Conservation (phyloP, 2,797 vertebrate species). For the Dromococcyx pavoninus region DNA sequence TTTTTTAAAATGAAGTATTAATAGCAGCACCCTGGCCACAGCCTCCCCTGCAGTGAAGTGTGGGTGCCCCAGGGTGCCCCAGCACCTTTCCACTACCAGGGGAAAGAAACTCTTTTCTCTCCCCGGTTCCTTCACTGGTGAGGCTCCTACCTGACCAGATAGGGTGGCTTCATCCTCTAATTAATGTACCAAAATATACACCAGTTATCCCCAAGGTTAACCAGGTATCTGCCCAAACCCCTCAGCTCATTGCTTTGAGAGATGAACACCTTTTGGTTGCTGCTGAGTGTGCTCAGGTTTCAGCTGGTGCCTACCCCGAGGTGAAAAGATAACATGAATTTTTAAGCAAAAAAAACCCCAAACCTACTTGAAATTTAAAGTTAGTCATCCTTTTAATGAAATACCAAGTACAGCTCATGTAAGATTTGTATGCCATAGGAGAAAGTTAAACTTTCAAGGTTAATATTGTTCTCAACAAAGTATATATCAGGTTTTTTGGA, state of each 20-base stretch:
- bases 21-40: fast-evolving
- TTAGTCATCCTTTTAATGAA: not conserved
- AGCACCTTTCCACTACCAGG: not conserved
- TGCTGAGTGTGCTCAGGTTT: not conserved
- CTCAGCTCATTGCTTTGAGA: not conserved
- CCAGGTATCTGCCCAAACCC: not conserved
- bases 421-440: not conserved
- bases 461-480: not conserved
- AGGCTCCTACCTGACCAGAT: not conserved
- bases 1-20: not conserved
- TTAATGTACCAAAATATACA: not conserved
- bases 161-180: not conserved
- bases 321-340: not conserved
- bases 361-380: not conserved
- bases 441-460: conserved; percentile 19
- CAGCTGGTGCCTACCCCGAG: fast-evolving
- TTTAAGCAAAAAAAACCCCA: not conserved
- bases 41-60: not conserved
- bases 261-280: not conserved
- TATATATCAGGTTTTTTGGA: not conserved
- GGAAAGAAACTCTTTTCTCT: not conserved
- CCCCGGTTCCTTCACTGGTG: fast-evolving
- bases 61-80: not conserved
- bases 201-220: not conserved
- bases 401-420: fast-evolving